These are phyloP conservation scores for Sinopyrophorus schimmeli DNA, from an alignment of 2,888 invertebrate genomes.

Conservation along the genomic window DNA sequence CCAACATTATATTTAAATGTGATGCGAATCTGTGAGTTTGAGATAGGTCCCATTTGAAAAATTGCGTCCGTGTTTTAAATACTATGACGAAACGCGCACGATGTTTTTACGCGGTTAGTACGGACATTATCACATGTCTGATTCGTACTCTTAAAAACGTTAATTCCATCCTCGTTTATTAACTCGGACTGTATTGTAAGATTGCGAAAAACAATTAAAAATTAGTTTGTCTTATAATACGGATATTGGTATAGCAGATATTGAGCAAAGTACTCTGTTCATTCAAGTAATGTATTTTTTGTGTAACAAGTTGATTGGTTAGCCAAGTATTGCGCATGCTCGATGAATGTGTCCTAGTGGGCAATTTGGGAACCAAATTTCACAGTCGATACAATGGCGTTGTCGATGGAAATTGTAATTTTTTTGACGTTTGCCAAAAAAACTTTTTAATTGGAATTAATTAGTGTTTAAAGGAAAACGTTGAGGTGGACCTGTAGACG, in stretches of 20 bases:
- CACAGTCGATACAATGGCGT: slow-evolving; percentile 57
- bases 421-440: slow-evolving; percentile 39
- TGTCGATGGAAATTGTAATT: slow-evolving; percentile 47
- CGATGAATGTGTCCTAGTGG: slow-evolving; percentile 44
- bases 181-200: background rate
- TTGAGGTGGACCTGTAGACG: background rate
- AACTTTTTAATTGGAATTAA: slow-evolving; percentile 22
- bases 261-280: background rate
- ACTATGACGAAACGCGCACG: background rate
- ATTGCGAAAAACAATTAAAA: background rate
- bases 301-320: slow-evolving; percentile 12
- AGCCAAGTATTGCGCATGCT: slow-evolving; percentile 39
- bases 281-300: background rate
- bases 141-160: slow-evolving; percentile 2
- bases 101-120: slow-evolving; percentile 10
- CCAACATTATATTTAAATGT: too few relatives aligned
- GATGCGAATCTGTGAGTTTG: too few relatives aligned
- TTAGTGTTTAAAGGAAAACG: slow-evolving; percentile 14
- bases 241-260: background rate
- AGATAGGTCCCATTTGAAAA: background rate
- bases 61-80: slow-evolving; percentile 1
- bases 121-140: slow-evolving; percentile 12
- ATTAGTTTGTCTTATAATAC: background rate
- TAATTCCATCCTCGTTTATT: background rate
- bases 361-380: slow-evolving; percentile 47